phyloP scores from a whole-genome alignment of 2,888 invertebrate species.

The Protophormia terraenovae region DNA sequence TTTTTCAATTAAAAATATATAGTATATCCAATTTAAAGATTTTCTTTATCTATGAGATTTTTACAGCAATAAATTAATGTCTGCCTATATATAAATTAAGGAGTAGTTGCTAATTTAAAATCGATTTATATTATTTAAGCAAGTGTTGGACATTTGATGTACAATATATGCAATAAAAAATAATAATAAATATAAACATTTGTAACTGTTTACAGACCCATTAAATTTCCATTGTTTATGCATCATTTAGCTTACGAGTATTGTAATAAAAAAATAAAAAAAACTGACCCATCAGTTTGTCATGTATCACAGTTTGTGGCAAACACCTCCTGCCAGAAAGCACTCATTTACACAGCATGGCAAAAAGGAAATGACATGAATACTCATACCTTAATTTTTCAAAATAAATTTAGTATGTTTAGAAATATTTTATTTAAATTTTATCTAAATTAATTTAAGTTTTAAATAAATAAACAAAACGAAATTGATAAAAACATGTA shows the following conservation, averaged over 20 bases:
- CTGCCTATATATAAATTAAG: background rate
- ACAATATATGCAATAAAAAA: background rate
- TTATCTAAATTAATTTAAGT: no score
- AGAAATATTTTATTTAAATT: no score
- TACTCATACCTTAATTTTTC: background rate
- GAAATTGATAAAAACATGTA: no score
- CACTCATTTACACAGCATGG: background rate
- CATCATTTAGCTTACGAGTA: background rate
- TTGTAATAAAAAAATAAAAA: background rate
- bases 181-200: background rate
- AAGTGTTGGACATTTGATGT: background rate
- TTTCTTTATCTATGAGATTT: background rate
- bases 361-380: background rate
- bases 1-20: background rate
- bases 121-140: background rate
- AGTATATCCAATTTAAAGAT: background rate
- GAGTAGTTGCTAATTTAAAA: background rate
- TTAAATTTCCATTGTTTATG: background rate
- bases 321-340: constrained; percentile 1
- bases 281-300: background rate
- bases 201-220: constrained; percentile 7
- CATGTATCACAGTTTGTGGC: constrained; percentile 28
- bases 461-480: no score
- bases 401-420: no score
- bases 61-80: background rate